A percentile compares a stretch with the other conserved stretches of the same genome.
Evolutionary conservation across 2,888 invertebrate genomes (phyloP).

Genomic region (Lithophane leautieri): DNA sequence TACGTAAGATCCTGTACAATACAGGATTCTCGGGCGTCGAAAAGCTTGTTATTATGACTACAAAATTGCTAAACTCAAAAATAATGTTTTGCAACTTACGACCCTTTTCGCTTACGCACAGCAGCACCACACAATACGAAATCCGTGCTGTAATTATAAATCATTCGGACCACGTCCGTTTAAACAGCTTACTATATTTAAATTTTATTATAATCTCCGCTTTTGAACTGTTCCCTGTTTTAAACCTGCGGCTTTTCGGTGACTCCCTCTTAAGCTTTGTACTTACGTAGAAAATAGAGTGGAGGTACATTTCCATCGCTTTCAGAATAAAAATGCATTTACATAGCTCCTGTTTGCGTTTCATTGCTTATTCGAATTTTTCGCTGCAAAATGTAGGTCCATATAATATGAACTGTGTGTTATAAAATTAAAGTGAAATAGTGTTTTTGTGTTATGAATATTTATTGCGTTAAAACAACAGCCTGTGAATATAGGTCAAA

Average conservation of each 20-base stretch:
- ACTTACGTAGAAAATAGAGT: conserved; percentile 57
- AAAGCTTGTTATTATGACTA: not conserved
- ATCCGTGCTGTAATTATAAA: conserved; percentile 74
- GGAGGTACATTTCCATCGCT: conserved; percentile 40
- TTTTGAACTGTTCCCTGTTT: conserved; percentile 65
- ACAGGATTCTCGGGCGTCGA: not conserved
- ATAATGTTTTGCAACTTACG: not conserved
- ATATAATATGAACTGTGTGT: conserved; percentile 8
- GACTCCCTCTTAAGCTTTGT: conserved; percentile 63
- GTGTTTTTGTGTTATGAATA: conserved; percentile 38
- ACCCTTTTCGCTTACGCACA: not conserved
- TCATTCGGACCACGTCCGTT: conserved; percentile 73
- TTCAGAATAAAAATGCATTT: conserved; percentile 59
- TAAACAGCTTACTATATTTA: conserved; percentile 77
- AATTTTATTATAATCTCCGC: conserved; percentile 78
- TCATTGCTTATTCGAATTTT: conserved; percentile 40
- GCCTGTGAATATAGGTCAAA: not conserved
- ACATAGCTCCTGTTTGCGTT: conserved; percentile 50
- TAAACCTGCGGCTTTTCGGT: conserved; percentile 70
- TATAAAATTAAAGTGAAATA: conserved; percentile 23
- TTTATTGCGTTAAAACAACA: conserved; percentile 18
- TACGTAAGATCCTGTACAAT: not conserved
- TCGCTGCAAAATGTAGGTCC: conserved; percentile 5
- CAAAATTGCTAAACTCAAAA: not conserved
- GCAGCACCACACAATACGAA: conserved; percentile 57